These are phyloP conservation scores for Spisula solida DNA, from an alignment of 2,888 invertebrate genomes.

Conservation along the genomic window DNA sequence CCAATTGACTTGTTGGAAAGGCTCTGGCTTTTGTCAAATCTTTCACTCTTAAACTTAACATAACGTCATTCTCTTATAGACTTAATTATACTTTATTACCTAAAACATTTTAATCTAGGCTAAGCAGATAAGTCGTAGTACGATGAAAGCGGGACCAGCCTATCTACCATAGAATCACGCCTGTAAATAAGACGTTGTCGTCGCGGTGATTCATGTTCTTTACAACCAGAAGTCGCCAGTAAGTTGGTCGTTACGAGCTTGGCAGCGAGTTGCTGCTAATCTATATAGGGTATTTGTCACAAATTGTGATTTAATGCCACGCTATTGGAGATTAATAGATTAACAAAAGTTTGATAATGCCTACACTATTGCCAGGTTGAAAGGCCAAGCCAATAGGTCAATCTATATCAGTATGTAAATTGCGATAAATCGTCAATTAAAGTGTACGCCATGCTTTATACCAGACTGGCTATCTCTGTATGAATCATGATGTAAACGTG, in stretches of 20 bases:
- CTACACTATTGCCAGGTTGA: conserved; percentile 36
- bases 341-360: conserved; percentile 57
- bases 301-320: conserved; percentile 59
- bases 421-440: conserved; percentile 37
- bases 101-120: not conserved
- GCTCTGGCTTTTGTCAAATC: conserved; percentile 5
- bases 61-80: not conserved
- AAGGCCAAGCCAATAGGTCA: conserved; percentile 49
- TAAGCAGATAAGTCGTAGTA: not conserved
- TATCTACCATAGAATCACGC: not conserved
- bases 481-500: conserved; percentile 32
- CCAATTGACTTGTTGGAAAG: conserved; percentile 10
- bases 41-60: not conserved
- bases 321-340: conserved; percentile 56
- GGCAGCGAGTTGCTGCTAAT: conserved; percentile 41
- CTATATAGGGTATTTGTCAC: conserved; percentile 42
- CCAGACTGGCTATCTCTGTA: conserved; percentile 18
- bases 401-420: conserved; percentile 33
- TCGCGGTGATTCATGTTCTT: not conserved
- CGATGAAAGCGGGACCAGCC: not conserved
- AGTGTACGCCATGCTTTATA: conserved; percentile 28
- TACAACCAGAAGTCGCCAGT: not conserved
- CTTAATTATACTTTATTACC: conserved; percentile 12
- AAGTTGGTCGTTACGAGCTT: conserved; percentile 31
- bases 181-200: not conserved